These are phyloP conservation scores for Macrobrachium nipponense DNA, from an alignment of 1,140 invertebrate species.

Conservation along the genomic window DNA sequence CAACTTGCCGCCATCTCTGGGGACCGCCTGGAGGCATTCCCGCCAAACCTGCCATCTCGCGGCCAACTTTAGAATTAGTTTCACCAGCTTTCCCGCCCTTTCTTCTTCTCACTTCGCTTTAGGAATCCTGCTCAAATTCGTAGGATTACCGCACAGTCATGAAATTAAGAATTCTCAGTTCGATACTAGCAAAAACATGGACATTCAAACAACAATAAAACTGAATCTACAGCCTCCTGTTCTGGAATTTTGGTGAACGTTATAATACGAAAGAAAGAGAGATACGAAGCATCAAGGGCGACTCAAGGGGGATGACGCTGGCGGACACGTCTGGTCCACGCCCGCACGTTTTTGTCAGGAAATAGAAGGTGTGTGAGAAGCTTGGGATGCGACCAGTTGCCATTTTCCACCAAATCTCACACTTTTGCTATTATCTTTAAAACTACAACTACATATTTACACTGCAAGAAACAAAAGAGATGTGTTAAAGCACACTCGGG, in stretches of 20 bases:
- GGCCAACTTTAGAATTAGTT: background rate
- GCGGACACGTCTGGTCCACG: conserved; percentile 37
- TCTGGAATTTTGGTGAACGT: background rate
- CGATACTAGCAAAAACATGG: too few relatives aligned
- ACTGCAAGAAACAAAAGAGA: too few relatives aligned
- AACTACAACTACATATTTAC: background rate
- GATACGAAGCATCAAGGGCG: background rate
- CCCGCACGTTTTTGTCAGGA: conserved; percentile 41
- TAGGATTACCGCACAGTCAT: too few relatives aligned
- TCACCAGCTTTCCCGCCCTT: conserved; percentile 4
- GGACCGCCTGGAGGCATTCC: background rate
- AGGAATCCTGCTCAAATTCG: background rate
- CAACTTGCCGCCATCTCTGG: background rate
- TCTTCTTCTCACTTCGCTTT: conserved; percentile 13
- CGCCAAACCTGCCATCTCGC: background rate
- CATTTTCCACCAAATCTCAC: background rate
- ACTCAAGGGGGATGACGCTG: conserved; percentile 31
- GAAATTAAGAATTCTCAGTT: too few relatives aligned
- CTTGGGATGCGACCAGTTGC: background rate
- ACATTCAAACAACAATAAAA: too few relatives aligned
- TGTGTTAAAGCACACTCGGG: too few relatives aligned
- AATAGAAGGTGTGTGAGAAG: conserved; percentile 39
- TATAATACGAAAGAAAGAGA: background rate
- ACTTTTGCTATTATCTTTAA: background rate
- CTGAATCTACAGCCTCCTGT: too few relatives aligned